These are phyloP conservation scores for Helostoma temminkii DNA, from an alignment of 2,797 vertebrate species.

Conservation along the genomic window DNA sequence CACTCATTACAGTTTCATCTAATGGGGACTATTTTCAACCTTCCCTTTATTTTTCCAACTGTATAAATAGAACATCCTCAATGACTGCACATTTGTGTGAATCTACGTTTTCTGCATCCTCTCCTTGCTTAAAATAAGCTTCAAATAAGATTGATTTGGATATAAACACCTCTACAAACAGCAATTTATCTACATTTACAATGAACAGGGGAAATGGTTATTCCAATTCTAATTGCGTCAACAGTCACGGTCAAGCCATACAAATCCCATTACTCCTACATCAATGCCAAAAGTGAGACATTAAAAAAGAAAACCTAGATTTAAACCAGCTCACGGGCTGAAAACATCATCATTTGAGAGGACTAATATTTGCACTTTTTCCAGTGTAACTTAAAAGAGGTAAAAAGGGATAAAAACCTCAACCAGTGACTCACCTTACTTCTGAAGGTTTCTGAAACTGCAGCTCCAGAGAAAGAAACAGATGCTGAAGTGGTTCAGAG, in stretches of 20 bases:
- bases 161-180: not conserved
- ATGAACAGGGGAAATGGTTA: constrained; percentile 6
- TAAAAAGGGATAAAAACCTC: not conserved
- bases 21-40: not conserved
- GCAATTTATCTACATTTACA: constrained; percentile 11
- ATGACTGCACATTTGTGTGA: constrained; percentile 19
- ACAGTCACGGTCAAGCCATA: constrained; percentile 10
- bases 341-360: not conserved
- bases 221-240: constrained; percentile 35
- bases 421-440: constrained; percentile 61
- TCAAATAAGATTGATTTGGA: not conserved
- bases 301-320: not conserved
- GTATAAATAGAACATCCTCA: constrained; percentile 9
- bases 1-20: not conserved
- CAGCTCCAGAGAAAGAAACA: constrained; percentile 19
- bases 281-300: constrained; percentile 3
- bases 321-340: constrained; percentile 8
- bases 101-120: constrained; percentile 4
- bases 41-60: not conserved
- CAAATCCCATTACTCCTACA: constrained; percentile 28
- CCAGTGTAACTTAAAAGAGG: constrained; percentile 5
- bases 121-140: constrained; percentile 13
- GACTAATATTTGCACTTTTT: not conserved
- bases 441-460: constrained; percentile 31
- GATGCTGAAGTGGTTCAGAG: constrained; percentile 41